A percentile compares a stretch with the other conserved stretches of the same genome.
phyloP scores from a whole-genome alignment of 2,797 vertebrate species.

The Ptychobarbus kaznakovi region DNA sequence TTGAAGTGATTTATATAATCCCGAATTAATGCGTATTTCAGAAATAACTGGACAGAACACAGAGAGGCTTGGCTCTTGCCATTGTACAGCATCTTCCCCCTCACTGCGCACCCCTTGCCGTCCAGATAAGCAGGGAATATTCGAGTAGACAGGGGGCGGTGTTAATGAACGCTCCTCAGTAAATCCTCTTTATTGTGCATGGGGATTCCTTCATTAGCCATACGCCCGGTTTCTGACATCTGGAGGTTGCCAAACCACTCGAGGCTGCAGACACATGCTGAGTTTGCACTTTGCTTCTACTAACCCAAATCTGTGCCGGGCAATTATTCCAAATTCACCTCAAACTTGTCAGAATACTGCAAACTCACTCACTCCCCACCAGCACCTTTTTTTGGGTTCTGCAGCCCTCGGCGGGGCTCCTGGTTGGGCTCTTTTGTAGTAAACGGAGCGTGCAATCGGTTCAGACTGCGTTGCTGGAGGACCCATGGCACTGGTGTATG shows the following conservation, averaged over 20 bases:
- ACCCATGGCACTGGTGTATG: constrained; percentile 43
- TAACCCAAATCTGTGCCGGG: constrained; percentile 65
- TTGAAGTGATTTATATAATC: constrained; percentile 13
- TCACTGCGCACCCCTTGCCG: constrained; percentile 22
- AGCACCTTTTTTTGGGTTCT: constrained; percentile 56
- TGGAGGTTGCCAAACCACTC: not conserved
- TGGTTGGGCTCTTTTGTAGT: constrained; percentile 63
- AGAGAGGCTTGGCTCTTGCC: constrained; percentile 27
- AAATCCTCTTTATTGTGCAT: constrained; percentile 44
- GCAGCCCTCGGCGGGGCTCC: constrained; percentile 60
- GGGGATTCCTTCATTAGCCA: constrained; percentile 41
- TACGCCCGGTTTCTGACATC: constrained; percentile 31
- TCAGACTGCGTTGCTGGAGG: constrained; percentile 65
- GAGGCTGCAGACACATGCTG: constrained; percentile 7
- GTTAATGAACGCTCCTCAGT: constrained; percentile 33
- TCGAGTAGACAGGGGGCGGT: constrained; percentile 18
- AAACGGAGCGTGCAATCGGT: constrained; percentile 71
- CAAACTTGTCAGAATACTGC: constrained; percentile 46
- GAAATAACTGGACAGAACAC: constrained; percentile 37
- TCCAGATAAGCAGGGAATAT: constrained; percentile 43
- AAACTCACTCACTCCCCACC: constrained; percentile 52
- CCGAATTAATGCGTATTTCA: constrained; percentile 40
- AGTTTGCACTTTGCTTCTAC: constrained; percentile 50
- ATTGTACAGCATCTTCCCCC: constrained; percentile 40
- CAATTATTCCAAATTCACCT: constrained; percentile 54